phyloP scores from a whole-genome alignment of 1,140 invertebrate genomes.

The Eufriesea mexicana region DNA sequence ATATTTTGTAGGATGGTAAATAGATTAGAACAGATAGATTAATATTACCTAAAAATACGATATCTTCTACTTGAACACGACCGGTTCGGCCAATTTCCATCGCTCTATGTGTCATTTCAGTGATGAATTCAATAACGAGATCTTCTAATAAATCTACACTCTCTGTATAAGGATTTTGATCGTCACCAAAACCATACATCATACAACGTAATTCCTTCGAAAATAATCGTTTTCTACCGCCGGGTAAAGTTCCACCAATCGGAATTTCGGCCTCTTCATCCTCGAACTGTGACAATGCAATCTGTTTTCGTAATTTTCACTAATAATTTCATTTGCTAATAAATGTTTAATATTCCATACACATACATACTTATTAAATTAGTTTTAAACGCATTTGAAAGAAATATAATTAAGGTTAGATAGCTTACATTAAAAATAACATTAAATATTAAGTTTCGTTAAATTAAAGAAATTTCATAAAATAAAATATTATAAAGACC shows the following conservation, averaged over 20 bases:
- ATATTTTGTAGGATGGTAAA: neutral
- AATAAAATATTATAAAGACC: conserved; percentile 52
- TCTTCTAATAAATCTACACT: conserved; percentile 99
- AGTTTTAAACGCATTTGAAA: conserved; percentile 6
- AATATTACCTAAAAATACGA: conserved; percentile 91
- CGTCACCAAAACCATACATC: conserved; percentile 99
- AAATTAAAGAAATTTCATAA: neutral
- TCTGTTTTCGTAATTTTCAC: neutral
- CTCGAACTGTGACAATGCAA: conserved; percentile 80
- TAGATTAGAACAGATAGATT: neutral
- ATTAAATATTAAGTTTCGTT: neutral
- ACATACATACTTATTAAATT: neutral
- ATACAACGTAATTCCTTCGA: conserved; percentile 97
- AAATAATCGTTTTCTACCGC: conserved; percentile 91
- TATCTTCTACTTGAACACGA: conserved; percentile 98
- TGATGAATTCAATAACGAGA: conserved; percentile 98
- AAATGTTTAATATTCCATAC: neutral
- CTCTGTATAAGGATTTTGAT: conserved; percentile 99
- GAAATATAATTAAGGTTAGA: conserved; percentile 1
- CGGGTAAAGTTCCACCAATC: conserved; percentile 84
- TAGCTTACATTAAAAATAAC: neutral
- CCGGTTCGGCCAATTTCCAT: conserved; percentile 98
- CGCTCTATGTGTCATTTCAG: conserved; percentile 95
- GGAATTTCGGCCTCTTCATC: conserved; percentile 86
- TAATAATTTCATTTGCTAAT: neutral